Percentiles rank a stretch among this genome's conserved stretches.
phyloP scores from a whole-genome alignment of 2,797 vertebrate genomes.

The Taeniopygia guttata region DNA sequence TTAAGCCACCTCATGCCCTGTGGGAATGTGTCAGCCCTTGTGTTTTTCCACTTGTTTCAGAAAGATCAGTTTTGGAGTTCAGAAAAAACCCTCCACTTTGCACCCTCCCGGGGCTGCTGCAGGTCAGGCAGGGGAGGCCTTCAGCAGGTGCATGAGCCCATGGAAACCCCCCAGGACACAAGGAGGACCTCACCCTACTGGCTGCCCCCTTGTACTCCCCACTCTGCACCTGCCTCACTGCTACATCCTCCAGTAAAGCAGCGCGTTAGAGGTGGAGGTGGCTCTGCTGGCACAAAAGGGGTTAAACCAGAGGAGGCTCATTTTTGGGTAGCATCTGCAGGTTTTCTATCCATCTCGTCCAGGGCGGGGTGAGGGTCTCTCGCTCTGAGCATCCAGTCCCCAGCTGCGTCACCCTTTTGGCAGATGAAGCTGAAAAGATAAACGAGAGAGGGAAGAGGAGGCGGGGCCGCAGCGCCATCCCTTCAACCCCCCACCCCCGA shows the following conservation, averaged over 20 bases:
- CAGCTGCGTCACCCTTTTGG: not conserved
- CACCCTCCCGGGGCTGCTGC: not conserved
- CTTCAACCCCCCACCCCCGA: not conserved
- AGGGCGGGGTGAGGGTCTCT: not conserved
- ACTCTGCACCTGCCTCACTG: rapidly evolving
- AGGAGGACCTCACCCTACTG: rapidly evolving
- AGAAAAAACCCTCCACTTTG: rapidly evolving
- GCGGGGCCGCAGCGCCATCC: not conserved
- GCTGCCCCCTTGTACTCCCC: not conserved
- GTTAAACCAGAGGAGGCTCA: not conserved
- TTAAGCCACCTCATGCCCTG: not conserved
- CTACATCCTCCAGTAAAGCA: not conserved
- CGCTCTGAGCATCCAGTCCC: not conserved
- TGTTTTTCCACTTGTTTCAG: not conserved
- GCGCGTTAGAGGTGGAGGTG: rapidly evolving
- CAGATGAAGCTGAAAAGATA: slow-evolving; percentile 43
- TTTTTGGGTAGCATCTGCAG: not conserved
- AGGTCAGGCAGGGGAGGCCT: not conserved
- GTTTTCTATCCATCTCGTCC: not conserved
- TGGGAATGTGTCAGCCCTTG: not conserved
- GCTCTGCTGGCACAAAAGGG: not conserved
- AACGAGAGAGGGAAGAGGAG: not conserved
- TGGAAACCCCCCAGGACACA: not conserved
- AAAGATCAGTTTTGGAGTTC: not conserved
- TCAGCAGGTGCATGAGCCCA: not conserved